These are phyloP conservation scores for Bombus balteatus DNA, from an alignment of 1,140 invertebrate species.

Conservation along the genomic window DNA sequence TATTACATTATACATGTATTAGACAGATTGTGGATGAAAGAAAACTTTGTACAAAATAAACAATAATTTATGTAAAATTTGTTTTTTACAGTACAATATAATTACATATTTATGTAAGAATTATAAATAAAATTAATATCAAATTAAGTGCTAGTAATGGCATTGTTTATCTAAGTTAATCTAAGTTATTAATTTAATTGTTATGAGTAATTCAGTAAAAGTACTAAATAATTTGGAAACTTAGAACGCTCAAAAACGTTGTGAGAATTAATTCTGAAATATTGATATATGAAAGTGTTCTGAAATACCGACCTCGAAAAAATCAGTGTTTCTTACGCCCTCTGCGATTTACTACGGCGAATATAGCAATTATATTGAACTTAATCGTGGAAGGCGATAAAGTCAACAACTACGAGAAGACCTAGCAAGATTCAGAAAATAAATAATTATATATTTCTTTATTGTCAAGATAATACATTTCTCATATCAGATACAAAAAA, in stretches of 20 bases:
- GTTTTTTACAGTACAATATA: neutral
- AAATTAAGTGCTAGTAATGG: neutral
- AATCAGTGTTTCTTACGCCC: no score
- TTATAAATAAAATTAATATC: constrained; percentile 21
- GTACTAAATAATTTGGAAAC: neutral
- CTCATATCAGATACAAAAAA: no score
- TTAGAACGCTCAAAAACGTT: neutral
- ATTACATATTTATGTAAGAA: neutral
- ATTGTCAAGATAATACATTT: no score
- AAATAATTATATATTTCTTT: no score
- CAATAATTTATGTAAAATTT: neutral
- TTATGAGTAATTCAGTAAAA: neutral
- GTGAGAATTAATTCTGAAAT: no score
- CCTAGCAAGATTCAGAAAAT: no score
- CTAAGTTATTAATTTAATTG: neutral
- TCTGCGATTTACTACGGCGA: no score
- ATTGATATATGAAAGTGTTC: no score
- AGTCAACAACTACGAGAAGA: no score
- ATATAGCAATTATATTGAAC: no score
- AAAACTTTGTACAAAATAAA: neutral
- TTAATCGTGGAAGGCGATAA: no score
- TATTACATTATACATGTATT: neutral
- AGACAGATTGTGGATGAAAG: neutral
- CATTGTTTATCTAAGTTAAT: constrained; percentile 3
- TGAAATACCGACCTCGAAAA: no score